A percentile compares a stretch with the other conserved stretches of the same genome.
These are phyloP conservation scores for Triplophysa rosa DNA, from an alignment of 2,113 vertebrate genomes.

Conservation along the genomic window DNA sequence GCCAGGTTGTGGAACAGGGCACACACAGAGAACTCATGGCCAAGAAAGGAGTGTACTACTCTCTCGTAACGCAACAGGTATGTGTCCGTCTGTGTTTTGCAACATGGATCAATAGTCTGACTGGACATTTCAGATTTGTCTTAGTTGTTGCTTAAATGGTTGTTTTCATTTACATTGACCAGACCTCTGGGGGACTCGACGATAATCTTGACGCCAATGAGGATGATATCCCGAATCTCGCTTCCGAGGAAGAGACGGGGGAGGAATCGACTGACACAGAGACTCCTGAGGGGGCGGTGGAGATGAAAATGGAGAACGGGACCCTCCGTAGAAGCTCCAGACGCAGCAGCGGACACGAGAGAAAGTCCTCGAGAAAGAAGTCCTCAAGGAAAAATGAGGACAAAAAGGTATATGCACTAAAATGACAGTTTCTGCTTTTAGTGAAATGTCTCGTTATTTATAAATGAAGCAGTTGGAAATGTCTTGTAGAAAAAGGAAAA, in stretches of 20 bases:
- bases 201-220: conserved; percentile 26
- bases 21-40: conserved; percentile 75
- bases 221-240: conserved; percentile 50
- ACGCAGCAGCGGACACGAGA: conserved; percentile 30
- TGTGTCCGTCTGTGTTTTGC: background rate
- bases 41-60: conserved; percentile 74
- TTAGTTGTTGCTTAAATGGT: background rate
- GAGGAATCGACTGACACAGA: conserved; percentile 47
- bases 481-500: conserved; percentile 63
- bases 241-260: conserved; percentile 50
- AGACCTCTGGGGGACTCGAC: conserved; percentile 34
- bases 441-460: too few species aligned
- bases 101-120: background rate
- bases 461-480: background rate
- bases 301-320: conserved; percentile 6
- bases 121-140: background rate
- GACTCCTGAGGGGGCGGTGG: conserved; percentile 14
- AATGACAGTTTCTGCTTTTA: background rate
- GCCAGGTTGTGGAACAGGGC: conserved; percentile 72
- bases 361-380: background rate
- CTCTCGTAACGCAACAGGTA: conserved; percentile 78
- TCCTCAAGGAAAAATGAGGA: conserved; percentile 51
- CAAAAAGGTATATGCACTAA: conserved; percentile 36
- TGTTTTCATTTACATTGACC: background rate
- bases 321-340: conserved; percentile 56